A percentile compares a stretch with the other conserved stretches of the same genome.
Evolutionary conservation across 1,140 invertebrate genomes (phyloP).

Genomic region (Drosophila repletoides): DNA sequence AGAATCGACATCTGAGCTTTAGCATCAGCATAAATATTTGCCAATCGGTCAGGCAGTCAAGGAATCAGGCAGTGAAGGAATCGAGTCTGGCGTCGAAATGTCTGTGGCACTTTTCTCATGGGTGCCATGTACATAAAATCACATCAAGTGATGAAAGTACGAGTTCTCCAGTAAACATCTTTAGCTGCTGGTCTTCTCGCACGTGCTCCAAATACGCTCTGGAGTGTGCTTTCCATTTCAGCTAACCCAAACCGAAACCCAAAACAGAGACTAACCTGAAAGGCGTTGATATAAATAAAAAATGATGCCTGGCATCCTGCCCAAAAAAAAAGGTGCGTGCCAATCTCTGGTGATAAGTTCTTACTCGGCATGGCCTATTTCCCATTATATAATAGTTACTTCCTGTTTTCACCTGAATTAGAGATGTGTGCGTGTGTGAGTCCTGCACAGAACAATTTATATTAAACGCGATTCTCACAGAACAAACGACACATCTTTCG

Average conservation of each 20-base stretch:
- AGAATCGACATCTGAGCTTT: slow-evolving; percentile 25
- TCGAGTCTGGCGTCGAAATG: slow-evolving; percentile 43
- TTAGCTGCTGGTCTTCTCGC: slow-evolving; percentile 25
- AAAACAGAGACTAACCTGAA: slow-evolving; percentile 22
- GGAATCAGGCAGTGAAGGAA: not conserved
- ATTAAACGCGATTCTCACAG: not conserved
- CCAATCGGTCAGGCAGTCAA: slow-evolving; percentile 41
- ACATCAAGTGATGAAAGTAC: slow-evolving; percentile 63
- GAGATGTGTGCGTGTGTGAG: slow-evolving; percentile 52
- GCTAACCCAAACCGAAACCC: slow-evolving; percentile 58
- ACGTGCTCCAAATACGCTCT: slow-evolving; percentile 75
- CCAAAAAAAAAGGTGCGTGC: slow-evolving; percentile 58
- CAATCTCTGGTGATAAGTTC: slow-evolving; percentile 37
- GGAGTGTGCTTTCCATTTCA: slow-evolving; percentile 78
- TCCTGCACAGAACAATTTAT: not conserved
- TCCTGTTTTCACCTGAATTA: slow-evolving; percentile 44
- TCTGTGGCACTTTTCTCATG: slow-evolving; percentile 36
- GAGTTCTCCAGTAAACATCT: no score
- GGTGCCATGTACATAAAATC: slow-evolving; percentile 66
- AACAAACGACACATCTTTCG: no score
- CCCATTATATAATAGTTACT: slow-evolving; percentile 65
- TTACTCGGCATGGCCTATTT: slow-evolving; percentile 50
- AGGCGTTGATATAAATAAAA: slow-evolving; percentile 67
- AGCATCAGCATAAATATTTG: slow-evolving; percentile 65
- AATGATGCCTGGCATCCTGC: slow-evolving; percentile 53